Evolutionary conservation across 1,140 invertebrate species (phyloP).

Genomic region (Oryctes rhinoceros): DNA sequence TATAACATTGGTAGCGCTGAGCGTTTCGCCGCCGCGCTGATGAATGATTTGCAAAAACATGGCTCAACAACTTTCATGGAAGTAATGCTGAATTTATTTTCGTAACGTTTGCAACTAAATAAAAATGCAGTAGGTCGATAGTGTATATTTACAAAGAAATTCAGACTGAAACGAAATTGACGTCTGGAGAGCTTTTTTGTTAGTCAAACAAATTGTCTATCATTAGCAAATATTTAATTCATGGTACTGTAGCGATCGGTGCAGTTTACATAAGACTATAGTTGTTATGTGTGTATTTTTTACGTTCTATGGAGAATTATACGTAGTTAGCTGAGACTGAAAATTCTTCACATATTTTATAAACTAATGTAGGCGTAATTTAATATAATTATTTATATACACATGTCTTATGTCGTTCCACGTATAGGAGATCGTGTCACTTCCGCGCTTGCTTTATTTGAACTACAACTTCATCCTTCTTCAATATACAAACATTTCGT

Average conservation of each 20-base stretch:
- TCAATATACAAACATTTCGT: no score
- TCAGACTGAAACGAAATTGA: background rate
- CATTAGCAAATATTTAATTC: background rate
- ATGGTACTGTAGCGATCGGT: background rate
- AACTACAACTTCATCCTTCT: no score
- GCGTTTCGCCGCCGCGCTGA: background rate
- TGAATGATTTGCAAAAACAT: constrained; percentile 1
- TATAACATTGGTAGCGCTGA: background rate
- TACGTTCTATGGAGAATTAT: no score
- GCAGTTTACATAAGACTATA: background rate
- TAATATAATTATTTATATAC: no score
- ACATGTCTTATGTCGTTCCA: no score
- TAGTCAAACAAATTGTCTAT: constrained; percentile 6
- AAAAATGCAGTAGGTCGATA: background rate
- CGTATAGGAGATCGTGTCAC: no score
- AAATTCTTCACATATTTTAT: no score
- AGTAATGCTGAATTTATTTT: constrained; percentile 2
- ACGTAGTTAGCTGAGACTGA: no score
- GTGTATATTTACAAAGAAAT: background rate
- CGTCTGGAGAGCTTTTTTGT: background rate
- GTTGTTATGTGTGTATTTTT: no score
- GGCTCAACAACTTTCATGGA: background rate
- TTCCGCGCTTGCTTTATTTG: no score
- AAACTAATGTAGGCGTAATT: no score
- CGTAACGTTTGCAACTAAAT: constrained; percentile 5